phyloP scores from a whole-genome alignment of 2,888 invertebrate genomes.

The Drosophila rubida region DNA sequence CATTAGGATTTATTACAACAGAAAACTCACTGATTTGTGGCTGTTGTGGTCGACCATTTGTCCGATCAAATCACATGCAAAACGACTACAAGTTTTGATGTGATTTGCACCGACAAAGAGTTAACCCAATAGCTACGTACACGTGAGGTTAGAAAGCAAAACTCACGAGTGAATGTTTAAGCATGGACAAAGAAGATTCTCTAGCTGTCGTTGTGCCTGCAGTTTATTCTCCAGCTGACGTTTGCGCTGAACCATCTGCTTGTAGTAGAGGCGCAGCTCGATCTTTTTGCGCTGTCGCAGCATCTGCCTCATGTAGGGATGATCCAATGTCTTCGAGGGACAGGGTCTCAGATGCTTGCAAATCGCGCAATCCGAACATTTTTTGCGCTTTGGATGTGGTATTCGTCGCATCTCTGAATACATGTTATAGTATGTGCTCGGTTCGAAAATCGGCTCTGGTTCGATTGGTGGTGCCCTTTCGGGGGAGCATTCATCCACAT shows the following conservation, averaged over 20 bases:
- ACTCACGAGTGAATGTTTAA: not conserved
- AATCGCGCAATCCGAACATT: conserved; percentile 2
- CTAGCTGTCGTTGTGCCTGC: not conserved
- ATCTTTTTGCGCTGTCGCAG: conserved; percentile 19
- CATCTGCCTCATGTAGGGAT: conserved; percentile 42
- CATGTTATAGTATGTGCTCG: not conserved
- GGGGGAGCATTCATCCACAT: too few species aligned
- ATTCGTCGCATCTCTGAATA: not conserved
- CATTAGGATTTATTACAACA: conserved; percentile 9
- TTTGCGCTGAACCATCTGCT: conserved; percentile 16
- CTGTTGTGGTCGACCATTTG: not conserved
- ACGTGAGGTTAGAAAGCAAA: not conserved
- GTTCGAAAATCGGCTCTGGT: not conserved
- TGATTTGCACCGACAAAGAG: not conserved
- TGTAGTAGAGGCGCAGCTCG: conserved; percentile 45
- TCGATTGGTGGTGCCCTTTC: too few species aligned
- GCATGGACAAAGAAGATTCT: not conserved
- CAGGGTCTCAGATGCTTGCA: conserved; percentile 1
- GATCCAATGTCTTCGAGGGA: not conserved
- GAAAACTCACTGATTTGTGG: not conserved
- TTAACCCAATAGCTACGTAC: not conserved
- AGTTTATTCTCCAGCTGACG: not conserved
- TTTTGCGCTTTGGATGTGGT: not conserved
- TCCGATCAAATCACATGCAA: conserved; percentile 15
- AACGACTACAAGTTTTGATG: not conserved